Conservation (phyloP, 2,113 vertebrate genomes). For the Clupea harengus region DNA sequence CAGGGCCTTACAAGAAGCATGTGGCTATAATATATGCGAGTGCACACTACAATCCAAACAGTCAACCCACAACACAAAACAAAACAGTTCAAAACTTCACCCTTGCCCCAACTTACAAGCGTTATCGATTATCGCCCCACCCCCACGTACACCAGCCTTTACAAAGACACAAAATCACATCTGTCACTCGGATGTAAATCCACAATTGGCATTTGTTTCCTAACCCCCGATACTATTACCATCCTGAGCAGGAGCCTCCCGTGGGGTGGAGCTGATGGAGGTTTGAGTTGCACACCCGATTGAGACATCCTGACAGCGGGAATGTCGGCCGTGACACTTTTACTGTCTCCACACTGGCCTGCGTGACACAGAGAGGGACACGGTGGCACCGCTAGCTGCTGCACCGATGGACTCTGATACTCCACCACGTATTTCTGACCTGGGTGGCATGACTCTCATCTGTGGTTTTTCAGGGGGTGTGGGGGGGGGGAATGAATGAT, state of each 20-base stretch:
- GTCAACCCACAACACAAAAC: neutral
- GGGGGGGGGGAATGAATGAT: neutral
- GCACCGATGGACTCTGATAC: neutral
- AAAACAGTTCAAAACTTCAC: neutral
- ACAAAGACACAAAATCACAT: neutral
- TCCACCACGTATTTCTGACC: neutral
- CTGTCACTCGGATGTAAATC: neutral
- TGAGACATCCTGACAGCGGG: slow-evolving; percentile 38
- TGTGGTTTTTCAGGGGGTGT: neutral
- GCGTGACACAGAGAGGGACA: neutral
- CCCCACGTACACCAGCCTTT: no score
- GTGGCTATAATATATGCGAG: neutral
- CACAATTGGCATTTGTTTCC: neutral
- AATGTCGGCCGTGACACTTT: slow-evolving; percentile 52
- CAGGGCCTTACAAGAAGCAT: neutral
- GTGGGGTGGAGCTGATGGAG: neutral
- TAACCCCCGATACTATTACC: neutral
- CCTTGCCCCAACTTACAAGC: neutral
- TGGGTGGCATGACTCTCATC: neutral
- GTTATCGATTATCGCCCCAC: neutral
- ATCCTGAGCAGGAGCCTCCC: neutral
- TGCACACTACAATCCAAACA: neutral
- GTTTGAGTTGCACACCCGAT: slow-evolving; percentile 20
- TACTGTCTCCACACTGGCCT: slow-evolving; percentile 32
- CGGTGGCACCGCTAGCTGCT: neutral